Evolutionary conservation across 2,113 vertebrate species (phyloP), one percentile per base, ranked within the genome.

Genomic region (Ciconia stormi): DNA sequence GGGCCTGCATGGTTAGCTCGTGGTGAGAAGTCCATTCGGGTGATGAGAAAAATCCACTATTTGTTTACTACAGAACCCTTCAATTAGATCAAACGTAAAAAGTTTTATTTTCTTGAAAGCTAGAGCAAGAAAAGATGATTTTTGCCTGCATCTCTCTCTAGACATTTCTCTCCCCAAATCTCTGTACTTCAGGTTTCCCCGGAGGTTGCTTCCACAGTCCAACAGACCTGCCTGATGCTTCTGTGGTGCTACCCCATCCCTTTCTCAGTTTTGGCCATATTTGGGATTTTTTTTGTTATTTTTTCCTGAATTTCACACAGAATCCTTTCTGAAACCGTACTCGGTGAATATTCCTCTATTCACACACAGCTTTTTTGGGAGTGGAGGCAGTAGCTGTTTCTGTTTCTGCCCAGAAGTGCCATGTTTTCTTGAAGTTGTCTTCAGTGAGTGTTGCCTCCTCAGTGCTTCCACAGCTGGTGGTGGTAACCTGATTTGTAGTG

Each of bases 241-340:
- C 56, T 44, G 21, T 46, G 56, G 22, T 32, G 65, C 22, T 52
- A 18, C 56, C 17, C 40, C 34, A 11, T 34, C 34, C 47, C 26
- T 10, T 46, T 40, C 66, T 40, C 3, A 0, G 14, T 14, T 65
- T 81, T 47, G 38, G 34, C 34, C 8, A 5, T 47, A 34, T 38
- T 50, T 1, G 7, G 8, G 1, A 38, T 6, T 1, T 9, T 10
- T 19, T 53, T 29, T 29, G 8, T 29, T 65, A 6, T n/a, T 56
- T 49, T 47, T 26, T n/a, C 25, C 67, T 30, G 29, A 40, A 72
- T 65, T 73, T 89, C 3, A 1, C n/a, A 58, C 8, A n/a, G 25
- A 73, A 65, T 71, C 18, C 11, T 50, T 82, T 42, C 59, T n/a
- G 23, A 61, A 63, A 16, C 49, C 47, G 5, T 47, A 23, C 16